Evolutionary conservation across 2,797 vertebrate species (phyloP), one percentile per base, ranked within the genome.

Genomic region (Gadopsis marmoratus): DNA sequence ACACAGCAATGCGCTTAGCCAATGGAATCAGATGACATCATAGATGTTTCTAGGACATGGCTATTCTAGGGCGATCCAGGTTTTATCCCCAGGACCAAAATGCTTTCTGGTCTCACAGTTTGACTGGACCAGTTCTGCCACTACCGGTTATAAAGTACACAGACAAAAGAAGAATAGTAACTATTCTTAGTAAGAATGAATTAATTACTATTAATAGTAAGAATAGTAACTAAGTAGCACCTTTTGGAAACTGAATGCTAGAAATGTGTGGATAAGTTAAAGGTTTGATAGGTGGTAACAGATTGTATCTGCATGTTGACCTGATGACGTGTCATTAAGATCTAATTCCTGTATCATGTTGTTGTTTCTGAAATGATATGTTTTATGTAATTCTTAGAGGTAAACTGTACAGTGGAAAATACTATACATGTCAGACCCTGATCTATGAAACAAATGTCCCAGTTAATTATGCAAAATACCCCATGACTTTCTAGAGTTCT

Each of bases 21-120:
- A 77, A 17, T 78, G 75, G 81, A 82, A 69, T 78, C n/a, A 61
- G 55, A 85, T 90, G 83, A 85, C 90, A 86, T 92, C 85, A 78
- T 76, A 26, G 59, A 64, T 81, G 78, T 91, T 92, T 92, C 76
- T 92, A 65, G 87, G 88, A 88, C 89, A 80, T 48, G 51, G 85
- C 84, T 91, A 87, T 91, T 90, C 63, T 84, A 69, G 78, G 84
- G 77, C 43, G 63, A 77, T 81, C 79, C 75, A 86, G 85, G 87
- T 92, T 93, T 90, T 88, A 77, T 88, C 88, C 77, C 74, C 74
- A 45, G 73, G 86, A 83, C 69, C 51, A 16, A 60, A 80, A 82
- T 45, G 43, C 67, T 81, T 83, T 81, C 50, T 84, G 82, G 71
- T 78, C 67, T 86, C 86, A 82, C 76, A 76, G 85, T 89, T 81